A percentile compares a stretch with the other conserved stretches of the same genome.
Conservation (phyloP, 2,113 vertebrate species). For the Toxostoma redivivum region DNA sequence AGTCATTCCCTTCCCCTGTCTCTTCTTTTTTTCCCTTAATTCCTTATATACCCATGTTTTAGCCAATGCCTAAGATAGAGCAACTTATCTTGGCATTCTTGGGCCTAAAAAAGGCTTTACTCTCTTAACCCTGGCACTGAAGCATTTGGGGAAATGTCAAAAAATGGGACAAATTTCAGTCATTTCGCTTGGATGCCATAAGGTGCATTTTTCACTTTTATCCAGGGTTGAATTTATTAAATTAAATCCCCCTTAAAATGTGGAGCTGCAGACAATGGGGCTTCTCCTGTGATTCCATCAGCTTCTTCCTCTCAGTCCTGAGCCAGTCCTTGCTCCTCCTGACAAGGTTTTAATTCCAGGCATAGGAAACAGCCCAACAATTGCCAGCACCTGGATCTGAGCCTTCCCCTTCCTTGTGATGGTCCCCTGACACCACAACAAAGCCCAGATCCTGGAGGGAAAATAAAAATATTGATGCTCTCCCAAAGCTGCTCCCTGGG, state of each 20-base stretch:
- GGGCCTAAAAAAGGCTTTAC: slow-evolving; percentile 53
- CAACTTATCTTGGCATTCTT: slow-evolving; percentile 59
- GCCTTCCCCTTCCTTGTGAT: not conserved
- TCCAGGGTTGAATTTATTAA: not conserved
- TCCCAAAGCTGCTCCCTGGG: not conserved
- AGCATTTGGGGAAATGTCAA: not conserved
- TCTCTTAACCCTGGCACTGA: slow-evolving; percentile 35
- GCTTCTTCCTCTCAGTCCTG: not conserved
- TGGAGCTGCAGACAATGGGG: not conserved
- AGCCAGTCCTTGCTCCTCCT: not conserved
- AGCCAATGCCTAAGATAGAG: slow-evolving; percentile 70
- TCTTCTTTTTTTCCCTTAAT: slow-evolving; percentile 65
- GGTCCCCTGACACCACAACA: not conserved
- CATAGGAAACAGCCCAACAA: not conserved
- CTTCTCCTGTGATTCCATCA: not conserved
- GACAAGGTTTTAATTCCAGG: not conserved
- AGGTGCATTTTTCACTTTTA: not conserved
- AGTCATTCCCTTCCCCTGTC: slow-evolving; percentile 72
- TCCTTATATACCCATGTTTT: slow-evolving; percentile 77
- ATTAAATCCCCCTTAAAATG: fast-evolving
- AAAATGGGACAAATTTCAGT: not conserved
- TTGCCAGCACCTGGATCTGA: not conserved
- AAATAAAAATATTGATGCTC: not conserved
- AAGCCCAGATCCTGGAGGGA: not conserved
- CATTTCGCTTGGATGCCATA: not conserved